Evolutionary conservation across 2,113 vertebrate genomes (phyloP).

Genomic region (Mormoops blainvillei): DNA sequence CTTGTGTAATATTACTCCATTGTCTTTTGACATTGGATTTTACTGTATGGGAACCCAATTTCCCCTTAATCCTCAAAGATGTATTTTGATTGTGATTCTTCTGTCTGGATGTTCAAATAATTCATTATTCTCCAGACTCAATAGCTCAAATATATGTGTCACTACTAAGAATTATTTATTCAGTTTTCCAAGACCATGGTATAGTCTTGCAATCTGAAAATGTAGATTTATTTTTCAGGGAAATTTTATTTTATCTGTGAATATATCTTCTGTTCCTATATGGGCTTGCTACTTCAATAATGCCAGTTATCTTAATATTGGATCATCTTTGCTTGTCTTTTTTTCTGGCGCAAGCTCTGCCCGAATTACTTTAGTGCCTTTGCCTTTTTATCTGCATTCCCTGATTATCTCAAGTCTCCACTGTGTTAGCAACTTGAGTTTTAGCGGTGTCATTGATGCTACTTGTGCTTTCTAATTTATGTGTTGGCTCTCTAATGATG

Average conservation of each 20-base stretch:
- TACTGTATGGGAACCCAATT: not conserved
- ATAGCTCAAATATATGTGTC: not conserved
- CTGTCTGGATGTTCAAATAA: not conserved
- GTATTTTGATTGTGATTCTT: constrained; percentile 2
- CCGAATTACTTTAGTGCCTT: not conserved
- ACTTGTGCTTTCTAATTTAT: not conserved
- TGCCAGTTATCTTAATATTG: not conserved
- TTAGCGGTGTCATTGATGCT: not conserved
- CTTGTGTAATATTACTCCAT: not conserved
- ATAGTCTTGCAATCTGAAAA: not conserved
- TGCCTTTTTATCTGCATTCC: not conserved
- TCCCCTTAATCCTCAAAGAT: not conserved
- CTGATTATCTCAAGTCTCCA: not conserved
- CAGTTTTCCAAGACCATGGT: not conserved
- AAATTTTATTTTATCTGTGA: not conserved
- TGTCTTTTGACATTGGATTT: not conserved
- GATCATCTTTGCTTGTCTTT: not conserved
- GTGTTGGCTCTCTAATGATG: not conserved
- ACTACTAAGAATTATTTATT: not conserved
- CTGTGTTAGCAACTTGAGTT: not conserved
- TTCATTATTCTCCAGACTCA: not conserved
- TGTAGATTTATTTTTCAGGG: not conserved
- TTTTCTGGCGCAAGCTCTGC: not conserved
- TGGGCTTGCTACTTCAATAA: not conserved
- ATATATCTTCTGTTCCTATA: not conserved